A percentile compares a stretch with the other conserved stretches of the same genome.
These are phyloP conservation scores for Bothrops jararaca DNA, from an alignment of 2,113 vertebrate species.

Conservation along the genomic window DNA sequence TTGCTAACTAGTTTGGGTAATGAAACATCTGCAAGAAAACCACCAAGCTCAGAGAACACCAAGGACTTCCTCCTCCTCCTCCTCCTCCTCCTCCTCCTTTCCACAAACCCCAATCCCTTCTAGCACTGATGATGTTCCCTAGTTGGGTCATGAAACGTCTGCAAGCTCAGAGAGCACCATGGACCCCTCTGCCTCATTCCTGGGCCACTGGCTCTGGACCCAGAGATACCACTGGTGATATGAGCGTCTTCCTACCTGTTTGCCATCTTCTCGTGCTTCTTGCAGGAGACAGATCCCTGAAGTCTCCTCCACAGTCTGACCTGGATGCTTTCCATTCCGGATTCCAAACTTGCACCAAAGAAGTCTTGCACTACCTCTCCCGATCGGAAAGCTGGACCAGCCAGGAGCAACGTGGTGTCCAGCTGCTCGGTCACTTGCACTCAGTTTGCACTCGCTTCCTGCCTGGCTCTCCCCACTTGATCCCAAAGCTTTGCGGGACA, in stretches of 20 bases:
- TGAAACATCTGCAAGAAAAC: too few species aligned
- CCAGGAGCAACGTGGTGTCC: conserved; percentile 85
- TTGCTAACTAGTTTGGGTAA: too few species aligned
- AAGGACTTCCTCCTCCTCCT: not conserved
- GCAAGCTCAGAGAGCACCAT: too few species aligned
- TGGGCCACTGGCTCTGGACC: not conserved
- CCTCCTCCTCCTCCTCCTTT: not conserved
- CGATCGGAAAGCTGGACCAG: conserved; percentile 89
- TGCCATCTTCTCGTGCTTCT: not conserved
- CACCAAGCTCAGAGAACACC: not conserved
- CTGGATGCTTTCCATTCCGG: conserved; percentile 93
- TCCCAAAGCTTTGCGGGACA: conserved; percentile 71
- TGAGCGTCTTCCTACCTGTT: not conserved
- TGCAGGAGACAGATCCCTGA: conserved; percentile 84
- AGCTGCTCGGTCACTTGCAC: conserved; percentile 90
- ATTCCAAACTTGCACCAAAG: conserved; percentile 93
- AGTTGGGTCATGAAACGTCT: too few species aligned
- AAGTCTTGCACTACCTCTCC: conserved; percentile 91
- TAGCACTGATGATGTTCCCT: too few species aligned
- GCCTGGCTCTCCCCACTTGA: conserved; percentile 67
- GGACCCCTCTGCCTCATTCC: not conserved
- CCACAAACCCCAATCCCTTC: too few species aligned
- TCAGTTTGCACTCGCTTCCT: conserved; percentile 83
- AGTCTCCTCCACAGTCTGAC: conserved; percentile 83
- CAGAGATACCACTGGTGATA: not conserved